Conservation (phyloP, 2,888 invertebrate species). For the Bellardia pandia region DNA sequence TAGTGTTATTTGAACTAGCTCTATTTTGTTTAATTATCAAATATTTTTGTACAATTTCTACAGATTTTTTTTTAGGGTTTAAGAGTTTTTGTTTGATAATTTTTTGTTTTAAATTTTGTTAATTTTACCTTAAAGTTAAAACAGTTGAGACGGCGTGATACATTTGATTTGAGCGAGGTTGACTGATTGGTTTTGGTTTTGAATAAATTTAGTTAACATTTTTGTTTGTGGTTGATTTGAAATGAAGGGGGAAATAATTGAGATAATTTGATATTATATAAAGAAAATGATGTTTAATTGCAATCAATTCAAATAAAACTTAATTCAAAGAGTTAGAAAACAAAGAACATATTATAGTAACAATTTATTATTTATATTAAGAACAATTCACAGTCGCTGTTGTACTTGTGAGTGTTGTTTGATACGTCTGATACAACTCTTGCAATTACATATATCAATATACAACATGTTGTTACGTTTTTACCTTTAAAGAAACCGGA, state of each 20-base stretch:
- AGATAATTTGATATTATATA: conserved; percentile 51
- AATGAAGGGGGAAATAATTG: conserved; percentile 53
- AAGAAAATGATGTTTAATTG: conserved; percentile 2
- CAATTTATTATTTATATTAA: too few species aligned
- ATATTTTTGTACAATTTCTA: conserved; percentile 25
- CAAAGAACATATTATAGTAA: too few species aligned
- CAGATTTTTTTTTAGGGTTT: conserved; percentile 45
- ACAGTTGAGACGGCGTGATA: conserved; percentile 97
- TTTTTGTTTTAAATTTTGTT: conserved; percentile 62
- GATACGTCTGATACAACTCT: too few species aligned
- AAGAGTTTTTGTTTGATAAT: background rate
- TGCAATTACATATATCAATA: too few species aligned
- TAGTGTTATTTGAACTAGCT: too few species aligned
- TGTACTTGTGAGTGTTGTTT: too few species aligned
- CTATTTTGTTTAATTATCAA: too few species aligned
- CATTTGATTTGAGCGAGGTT: conserved; percentile 91
- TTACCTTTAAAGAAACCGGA: too few species aligned
- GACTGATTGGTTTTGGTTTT: conserved; percentile 72
- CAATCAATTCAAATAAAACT: background rate
- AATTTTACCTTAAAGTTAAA: conserved; percentile 94
- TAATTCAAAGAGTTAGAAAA: background rate
- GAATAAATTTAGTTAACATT: conserved; percentile 53
- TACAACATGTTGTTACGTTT: too few species aligned
- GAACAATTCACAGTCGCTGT: too few species aligned
- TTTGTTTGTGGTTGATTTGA: conserved; percentile 30